These are phyloP conservation scores for Vicugna pacos DNA, from an alignment of 2,113 vertebrate species.

Conservation along the genomic window DNA sequence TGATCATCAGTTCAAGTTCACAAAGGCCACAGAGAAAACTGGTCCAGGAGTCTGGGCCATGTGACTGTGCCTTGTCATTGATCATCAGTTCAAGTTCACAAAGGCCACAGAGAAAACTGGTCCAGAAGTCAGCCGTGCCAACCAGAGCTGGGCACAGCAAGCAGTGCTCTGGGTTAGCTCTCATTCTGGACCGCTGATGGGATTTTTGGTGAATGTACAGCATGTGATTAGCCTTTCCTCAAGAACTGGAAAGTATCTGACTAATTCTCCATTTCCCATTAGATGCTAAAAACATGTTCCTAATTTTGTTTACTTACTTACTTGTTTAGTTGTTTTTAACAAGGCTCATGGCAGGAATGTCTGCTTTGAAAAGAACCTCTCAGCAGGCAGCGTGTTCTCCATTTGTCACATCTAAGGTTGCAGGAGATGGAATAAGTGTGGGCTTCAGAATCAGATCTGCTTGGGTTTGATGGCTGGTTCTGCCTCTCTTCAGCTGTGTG, in stretches of 20 bases:
- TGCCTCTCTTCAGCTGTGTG: not conserved
- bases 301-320: slow-evolving; percentile 48
- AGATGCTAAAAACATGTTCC: slow-evolving; percentile 49
- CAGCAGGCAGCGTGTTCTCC: not conserved
- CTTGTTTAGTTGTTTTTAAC: slow-evolving; percentile 18
- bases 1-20: too few species aligned
- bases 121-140: not conserved
- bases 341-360: not conserved
- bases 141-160: not conserved
- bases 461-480: not conserved
- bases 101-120: too few species aligned
- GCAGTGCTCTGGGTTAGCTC: not conserved
- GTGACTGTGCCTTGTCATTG: too few species aligned
- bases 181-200: not conserved
- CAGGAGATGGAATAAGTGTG: fast-evolving
- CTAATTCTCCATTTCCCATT: slow-evolving; percentile 58
- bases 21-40: too few species aligned
- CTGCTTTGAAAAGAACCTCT: not conserved
- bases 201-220: not conserved
- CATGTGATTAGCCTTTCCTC: slow-evolving; percentile 18
- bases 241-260: slow-evolving; percentile 47
- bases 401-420: not conserved
- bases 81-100: too few species aligned
- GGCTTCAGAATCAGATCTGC: not conserved
- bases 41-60: not conserved